These are phyloP conservation scores for Morbakka virulenta DNA, from an alignment of 30 jellyfish, hydroid and myxozoan species.

Conservation along the genomic window DNA sequence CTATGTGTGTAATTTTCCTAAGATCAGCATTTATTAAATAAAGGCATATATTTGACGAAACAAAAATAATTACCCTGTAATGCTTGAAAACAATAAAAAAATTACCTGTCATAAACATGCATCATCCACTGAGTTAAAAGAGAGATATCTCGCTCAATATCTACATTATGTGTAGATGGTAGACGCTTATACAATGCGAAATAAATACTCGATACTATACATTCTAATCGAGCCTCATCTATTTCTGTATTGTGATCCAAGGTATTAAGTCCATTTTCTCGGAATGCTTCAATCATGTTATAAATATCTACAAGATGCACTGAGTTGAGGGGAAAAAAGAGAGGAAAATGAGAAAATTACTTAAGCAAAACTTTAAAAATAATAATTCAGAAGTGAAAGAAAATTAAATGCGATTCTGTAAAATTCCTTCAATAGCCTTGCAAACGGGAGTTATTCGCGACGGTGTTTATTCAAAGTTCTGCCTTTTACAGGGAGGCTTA, in stretches of 20 bases:
- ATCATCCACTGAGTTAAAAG: slow-evolving; percentile 92
- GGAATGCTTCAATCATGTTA: slow-evolving; percentile 92
- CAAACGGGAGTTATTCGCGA: too few relatives aligned
- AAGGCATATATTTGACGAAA: too few relatives aligned
- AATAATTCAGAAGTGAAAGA: too few relatives aligned
- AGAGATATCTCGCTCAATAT: slow-evolving; percentile 72
- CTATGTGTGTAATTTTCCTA: too few relatives aligned
- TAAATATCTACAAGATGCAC: slow-evolving; percentile 91
- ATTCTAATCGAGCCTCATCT: slow-evolving; percentile 95
- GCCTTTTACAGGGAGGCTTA: too few relatives aligned
- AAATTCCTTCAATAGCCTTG: too few relatives aligned
- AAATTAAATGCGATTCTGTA: too few relatives aligned
- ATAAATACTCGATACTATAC: slow-evolving; percentile 85
- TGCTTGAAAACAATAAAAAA: too few relatives aligned
- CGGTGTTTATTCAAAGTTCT: too few relatives aligned
- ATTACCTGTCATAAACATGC: slow-evolving; percentile 94
- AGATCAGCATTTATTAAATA: too few relatives aligned
- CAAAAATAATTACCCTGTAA: too few relatives aligned
- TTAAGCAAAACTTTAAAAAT: too few relatives aligned
- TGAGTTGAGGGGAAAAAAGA: slow-evolving; percentile 1
- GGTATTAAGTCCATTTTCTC: slow-evolving; percentile 91
- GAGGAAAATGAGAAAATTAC: not conserved
- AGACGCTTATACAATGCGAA: slow-evolving; percentile 81
- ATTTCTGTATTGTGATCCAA: slow-evolving; percentile 76
- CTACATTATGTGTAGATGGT: slow-evolving; percentile 85